These are phyloP conservation scores for Pyrocephalus nanus DNA, from an alignment of 2,797 vertebrate genomes.

Conservation along the genomic window DNA sequence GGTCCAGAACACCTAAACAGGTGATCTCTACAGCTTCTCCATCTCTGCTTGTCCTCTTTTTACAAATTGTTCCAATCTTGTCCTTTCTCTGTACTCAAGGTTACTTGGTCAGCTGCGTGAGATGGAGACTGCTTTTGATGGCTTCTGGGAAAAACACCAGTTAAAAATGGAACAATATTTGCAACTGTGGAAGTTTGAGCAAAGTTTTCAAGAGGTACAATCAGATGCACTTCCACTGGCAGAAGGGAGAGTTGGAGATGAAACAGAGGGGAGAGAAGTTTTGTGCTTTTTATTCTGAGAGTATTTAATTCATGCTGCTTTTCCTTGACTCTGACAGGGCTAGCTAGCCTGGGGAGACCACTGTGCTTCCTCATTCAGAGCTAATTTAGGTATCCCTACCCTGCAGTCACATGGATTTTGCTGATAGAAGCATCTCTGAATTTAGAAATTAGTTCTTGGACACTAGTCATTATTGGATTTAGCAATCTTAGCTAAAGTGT, in stretches of 20 bases:
- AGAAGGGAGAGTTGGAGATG: background rate
- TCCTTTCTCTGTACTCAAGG: conserved; percentile 71
- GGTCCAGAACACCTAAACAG: background rate
- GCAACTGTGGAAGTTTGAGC: conserved; percentile 91
- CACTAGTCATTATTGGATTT: background rate
- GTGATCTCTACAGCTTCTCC: background rate
- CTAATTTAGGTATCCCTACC: conserved; percentile 9
- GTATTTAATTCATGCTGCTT: background rate
- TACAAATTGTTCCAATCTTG: background rate
- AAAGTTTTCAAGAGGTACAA: conserved; percentile 90
- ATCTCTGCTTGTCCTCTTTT: background rate
- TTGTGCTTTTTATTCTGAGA: background rate
- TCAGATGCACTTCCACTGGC: background rate
- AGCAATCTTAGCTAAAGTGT: background rate
- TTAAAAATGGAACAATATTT: conserved; percentile 95
- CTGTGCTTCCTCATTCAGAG: background rate
- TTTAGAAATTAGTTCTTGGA: background rate
- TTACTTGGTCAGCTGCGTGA: conserved; percentile 91
- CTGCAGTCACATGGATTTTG: background rate
- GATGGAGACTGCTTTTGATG: conserved; percentile 97
- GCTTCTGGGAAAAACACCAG: conserved; percentile 97
- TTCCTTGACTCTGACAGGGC: background rate
- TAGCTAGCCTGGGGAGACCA: background rate
- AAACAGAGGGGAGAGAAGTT: background rate
- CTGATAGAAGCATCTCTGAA: background rate